Percentiles rank a stretch among this genome's conserved stretches.
Evolutionary conservation across 2,888 invertebrate genomes (phyloP).

Genomic region (Drosophila buzzatii): DNA sequence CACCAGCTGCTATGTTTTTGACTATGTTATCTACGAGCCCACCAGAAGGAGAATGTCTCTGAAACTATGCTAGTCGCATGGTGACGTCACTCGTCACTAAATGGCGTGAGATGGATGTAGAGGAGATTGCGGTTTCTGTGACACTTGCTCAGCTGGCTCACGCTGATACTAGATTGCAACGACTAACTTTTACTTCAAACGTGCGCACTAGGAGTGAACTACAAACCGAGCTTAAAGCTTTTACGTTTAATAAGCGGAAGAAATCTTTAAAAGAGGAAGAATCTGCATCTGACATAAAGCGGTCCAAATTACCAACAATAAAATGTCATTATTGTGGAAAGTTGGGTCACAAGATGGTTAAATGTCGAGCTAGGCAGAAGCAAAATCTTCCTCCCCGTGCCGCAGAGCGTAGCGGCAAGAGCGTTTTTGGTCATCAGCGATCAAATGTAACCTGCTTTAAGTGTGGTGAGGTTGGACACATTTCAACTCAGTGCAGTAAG

Average conservation of each 20-base stretch:
- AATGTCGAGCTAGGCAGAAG: background rate
- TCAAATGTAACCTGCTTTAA: background rate
- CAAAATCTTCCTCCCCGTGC: background rate
- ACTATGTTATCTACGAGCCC: background rate
- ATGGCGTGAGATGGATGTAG: background rate
- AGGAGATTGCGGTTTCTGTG: conserved; percentile 30
- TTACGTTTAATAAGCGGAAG: background rate
- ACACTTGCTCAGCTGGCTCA: conserved; percentile 31
- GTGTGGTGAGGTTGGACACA: background rate
- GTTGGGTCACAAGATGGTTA: background rate
- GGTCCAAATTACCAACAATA: background rate
- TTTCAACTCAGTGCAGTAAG: background rate
- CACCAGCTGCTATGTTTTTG: background rate
- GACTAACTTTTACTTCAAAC: conserved; percentile 18
- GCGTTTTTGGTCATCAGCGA: background rate
- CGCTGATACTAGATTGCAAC: conserved; percentile 26
- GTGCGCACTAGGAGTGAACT: background rate
- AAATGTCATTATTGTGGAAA: background rate
- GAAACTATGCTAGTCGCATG: background rate
- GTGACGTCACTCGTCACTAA: too few species aligned
- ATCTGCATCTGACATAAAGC: background rate
- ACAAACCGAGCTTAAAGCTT: background rate
- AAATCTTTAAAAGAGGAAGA: background rate
- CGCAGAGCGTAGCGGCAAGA: background rate
- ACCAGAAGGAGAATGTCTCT: background rate